Percentiles rank a stretch among this genome's conserved stretches.
Conservation (phyloP, 2,113 vertebrate genomes). For the Alethe diademata region DNA sequence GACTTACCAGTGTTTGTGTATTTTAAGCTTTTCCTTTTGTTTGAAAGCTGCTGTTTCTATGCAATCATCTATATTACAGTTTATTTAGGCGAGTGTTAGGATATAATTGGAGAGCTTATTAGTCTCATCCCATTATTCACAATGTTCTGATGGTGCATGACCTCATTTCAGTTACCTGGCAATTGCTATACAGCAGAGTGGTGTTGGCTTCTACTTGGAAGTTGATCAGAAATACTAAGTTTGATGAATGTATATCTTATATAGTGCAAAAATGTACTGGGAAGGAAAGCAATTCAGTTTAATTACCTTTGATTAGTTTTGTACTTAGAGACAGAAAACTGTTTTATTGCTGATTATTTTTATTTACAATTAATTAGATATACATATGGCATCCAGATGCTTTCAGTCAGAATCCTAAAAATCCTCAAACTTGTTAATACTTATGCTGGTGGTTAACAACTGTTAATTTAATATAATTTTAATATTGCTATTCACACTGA, state of each 20-base stretch:
- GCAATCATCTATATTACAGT: neutral
- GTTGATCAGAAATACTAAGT: neutral
- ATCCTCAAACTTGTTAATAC: neutral
- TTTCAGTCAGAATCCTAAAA: neutral
- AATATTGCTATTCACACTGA: neutral
- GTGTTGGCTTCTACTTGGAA: neutral
- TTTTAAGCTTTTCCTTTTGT: slow-evolving; percentile 15
- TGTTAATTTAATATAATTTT: neutral
- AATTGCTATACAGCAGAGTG: neutral
- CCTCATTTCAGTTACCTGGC: neutral
- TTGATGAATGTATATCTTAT: neutral
- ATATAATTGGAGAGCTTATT: neutral
- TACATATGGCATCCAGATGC: neutral
- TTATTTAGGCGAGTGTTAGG: neutral
- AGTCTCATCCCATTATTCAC: neutral
- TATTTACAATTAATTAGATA: neutral
- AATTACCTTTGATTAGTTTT: neutral
- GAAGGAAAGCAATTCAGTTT: neutral
- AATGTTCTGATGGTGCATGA: neutral
- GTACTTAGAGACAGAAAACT: neutral
- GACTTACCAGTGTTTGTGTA: neutral
- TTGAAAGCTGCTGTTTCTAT: neutral
- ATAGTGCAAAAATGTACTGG: neutral
- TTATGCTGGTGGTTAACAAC: neutral
- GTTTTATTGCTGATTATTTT: neutral